Conservation (phyloP, 2,797 vertebrate species). For the Eurystomus glaucurus region DNA sequence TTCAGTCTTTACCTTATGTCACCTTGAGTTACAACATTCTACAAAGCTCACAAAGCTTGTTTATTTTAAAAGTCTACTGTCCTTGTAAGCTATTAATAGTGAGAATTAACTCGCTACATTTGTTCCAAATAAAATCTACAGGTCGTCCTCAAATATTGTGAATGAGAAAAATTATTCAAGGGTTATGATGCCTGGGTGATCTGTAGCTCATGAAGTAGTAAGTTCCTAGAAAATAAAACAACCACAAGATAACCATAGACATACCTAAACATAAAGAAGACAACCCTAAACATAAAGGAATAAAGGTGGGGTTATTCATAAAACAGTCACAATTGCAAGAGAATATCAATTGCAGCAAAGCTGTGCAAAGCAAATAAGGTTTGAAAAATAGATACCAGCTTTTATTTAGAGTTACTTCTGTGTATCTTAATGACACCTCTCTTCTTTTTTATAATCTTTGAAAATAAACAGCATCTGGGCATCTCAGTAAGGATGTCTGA, state of each 20-base stretch:
- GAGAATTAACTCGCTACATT: not conserved
- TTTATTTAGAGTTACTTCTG: not conserved
- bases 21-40: not conserved
- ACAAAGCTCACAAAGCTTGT: not conserved
- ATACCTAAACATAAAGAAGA: not conserved
- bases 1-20: not conserved
- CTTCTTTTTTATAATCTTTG: not conserved
- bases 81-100: not conserved
- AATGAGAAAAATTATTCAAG: not conserved
- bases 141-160: not conserved
- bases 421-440: not conserved
- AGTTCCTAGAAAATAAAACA: not conserved
- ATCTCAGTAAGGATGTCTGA: not conserved
- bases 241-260: not conserved
- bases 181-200: not conserved
- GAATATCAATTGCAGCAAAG: not conserved
- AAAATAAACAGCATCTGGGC: not conserved
- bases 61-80: not conserved
- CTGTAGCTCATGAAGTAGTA: not conserved
- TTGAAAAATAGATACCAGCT: not conserved
- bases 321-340: not conserved
- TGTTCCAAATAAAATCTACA: not conserved
- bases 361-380: rapidly evolving
- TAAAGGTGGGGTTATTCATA: not conserved
- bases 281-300: not conserved